A percentile compares a stretch with the other conserved stretches of the same genome.
phyloP scores from a whole-genome alignment of 2,797 vertebrate species.

The Spondyliosoma cantharus region DNA sequence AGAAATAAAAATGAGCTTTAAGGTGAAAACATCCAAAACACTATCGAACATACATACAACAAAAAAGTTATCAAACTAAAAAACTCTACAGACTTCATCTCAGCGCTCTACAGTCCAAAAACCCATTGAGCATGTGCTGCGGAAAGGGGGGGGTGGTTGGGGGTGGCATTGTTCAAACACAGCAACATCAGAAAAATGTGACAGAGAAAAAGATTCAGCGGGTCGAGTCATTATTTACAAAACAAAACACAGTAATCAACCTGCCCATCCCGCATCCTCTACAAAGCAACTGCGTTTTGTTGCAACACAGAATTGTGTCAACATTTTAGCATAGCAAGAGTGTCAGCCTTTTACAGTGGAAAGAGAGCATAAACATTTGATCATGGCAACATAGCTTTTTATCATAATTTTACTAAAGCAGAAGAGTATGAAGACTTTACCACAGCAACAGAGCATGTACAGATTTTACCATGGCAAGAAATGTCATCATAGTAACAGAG shows the following conservation, averaged over 20 bases:
- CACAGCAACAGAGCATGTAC: slow-evolving; percentile 46
- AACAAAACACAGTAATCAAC: slow-evolving; percentile 59
- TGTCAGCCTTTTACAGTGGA: slow-evolving; percentile 57
- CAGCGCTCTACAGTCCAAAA: slow-evolving; percentile 59
- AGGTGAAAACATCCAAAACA: slow-evolving; percentile 74
- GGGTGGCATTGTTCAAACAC: slow-evolving; percentile 57
- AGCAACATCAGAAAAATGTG: slow-evolving; percentile 62
- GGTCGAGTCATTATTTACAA: slow-evolving; percentile 58
- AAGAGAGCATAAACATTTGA: slow-evolving; percentile 61
- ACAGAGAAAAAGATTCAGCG: slow-evolving; percentile 49
- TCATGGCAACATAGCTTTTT: slow-evolving; percentile 64
- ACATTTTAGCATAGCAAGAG: slow-evolving; percentile 45
- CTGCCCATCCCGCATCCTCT: slow-evolving; percentile 52
- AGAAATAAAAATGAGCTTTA: slow-evolving; percentile 69
- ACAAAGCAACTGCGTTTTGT: slow-evolving; percentile 60
- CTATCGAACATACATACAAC: slow-evolving; percentile 67
- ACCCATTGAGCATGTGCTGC: slow-evolving; percentile 56
- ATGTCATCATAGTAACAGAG: slow-evolving; percentile 49
- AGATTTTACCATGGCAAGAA: slow-evolving; percentile 34
- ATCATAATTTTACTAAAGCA: slow-evolving; percentile 62
- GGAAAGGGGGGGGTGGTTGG: background rate
- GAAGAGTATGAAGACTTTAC: slow-evolving; percentile 53
- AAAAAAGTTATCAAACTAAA: slow-evolving; percentile 70
- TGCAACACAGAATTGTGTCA: slow-evolving; percentile 28
- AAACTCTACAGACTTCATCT: slow-evolving; percentile 70